Evolutionary conservation across 1,140 invertebrate genomes (phyloP), one percentile per base, ranked within the genome.

Genomic region (Drosophila kanapiae): DNA sequence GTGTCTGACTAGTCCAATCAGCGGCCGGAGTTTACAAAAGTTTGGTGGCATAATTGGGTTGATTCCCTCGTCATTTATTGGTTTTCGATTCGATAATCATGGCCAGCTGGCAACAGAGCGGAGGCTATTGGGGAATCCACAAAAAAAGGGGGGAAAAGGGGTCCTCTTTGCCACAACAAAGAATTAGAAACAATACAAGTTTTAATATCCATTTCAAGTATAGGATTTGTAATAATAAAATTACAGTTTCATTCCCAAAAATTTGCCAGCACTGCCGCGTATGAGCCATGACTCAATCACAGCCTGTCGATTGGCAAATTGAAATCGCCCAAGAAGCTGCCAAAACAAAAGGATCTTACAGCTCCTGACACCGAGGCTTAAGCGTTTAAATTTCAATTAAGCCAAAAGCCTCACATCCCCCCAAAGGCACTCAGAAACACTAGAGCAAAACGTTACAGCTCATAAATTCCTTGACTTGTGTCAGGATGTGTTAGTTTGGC

Each of bases 361-460:
- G 78, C 84, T 23, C 23, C 23, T 78, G 85, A 90, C 84, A 88
- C 59, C 79, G 65, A 79, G 65, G 64, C 71, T 75, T 72, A 84
- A 90, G 80, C 85, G 86, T 90, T 88, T 88, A 88, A 85, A 85
- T 88, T 88, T 88, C 85, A 88, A 88, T 88, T 88, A 88, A 88
- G 75, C 70, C 85, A 76, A 90, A 85, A 90, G 85, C 85, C 59
- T 54, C 58, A 56, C 63, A 59, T 29, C 49, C 51, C 51, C 23
- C 68, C 69, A 11, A 49, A 51, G 53, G 67, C 69, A 42, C 67
- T 72, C 70, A 60, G 68, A 45, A 77, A 48, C 75, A 56, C 47
- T 57, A 76, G 31, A 31, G 57, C 53, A 47, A 60, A 74, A 64
- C 74, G 85, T 91, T 91, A 91, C 86, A 90, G 85, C 86, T 90